A percentile compares a stretch with the other conserved stretches of the same genome.
These are phyloP conservation scores for Apocheima hispidaria DNA, from an alignment of 2,888 invertebrate genomes.

Conservation along the genomic window DNA sequence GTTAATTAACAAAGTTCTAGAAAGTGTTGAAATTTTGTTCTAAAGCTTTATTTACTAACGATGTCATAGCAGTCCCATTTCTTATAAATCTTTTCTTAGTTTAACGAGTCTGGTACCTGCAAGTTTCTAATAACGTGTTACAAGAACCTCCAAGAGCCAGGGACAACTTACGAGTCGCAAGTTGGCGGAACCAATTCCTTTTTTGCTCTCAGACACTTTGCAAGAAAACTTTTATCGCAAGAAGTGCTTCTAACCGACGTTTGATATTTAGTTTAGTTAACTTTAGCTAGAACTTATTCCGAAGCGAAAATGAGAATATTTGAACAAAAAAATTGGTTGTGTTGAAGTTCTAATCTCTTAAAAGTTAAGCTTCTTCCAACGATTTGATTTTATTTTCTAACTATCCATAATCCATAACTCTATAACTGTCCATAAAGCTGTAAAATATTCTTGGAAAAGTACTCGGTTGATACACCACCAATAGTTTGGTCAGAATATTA, in stretches of 20 bases:
- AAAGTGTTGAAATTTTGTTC: constrained; percentile 6
- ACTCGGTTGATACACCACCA: too few relatives aligned
- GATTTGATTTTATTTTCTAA: too few relatives aligned
- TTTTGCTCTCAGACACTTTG: constrained; percentile 47
- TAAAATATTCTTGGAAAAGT: too few relatives aligned
- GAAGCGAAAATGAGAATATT: constrained; percentile 1
- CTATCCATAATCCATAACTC: too few relatives aligned
- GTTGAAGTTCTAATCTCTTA: too few relatives aligned
- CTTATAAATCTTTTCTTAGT: constrained; percentile 2
- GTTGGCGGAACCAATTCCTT: constrained; percentile 45
- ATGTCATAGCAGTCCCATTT: not conserved
- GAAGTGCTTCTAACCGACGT: constrained; percentile 11
- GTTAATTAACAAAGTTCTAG: not conserved
- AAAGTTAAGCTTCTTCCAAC: too few relatives aligned
- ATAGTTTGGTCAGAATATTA: too few relatives aligned
- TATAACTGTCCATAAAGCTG: too few relatives aligned
- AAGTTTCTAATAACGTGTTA: constrained; percentile 56
- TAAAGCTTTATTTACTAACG: too few relatives aligned
- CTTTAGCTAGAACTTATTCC: constrained; percentile 2
- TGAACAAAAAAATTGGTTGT: too few relatives aligned
- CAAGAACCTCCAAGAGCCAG: constrained; percentile 37
- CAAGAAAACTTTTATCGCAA: constrained; percentile 36
- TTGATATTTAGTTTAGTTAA: constrained; percentile 15
- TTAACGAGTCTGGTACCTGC: not conserved
- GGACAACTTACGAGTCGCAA: constrained; percentile 38